Base-by-base conservation (phyloP, 2,888 invertebrate genomes). In the Chelonus formosanus region DNA sequence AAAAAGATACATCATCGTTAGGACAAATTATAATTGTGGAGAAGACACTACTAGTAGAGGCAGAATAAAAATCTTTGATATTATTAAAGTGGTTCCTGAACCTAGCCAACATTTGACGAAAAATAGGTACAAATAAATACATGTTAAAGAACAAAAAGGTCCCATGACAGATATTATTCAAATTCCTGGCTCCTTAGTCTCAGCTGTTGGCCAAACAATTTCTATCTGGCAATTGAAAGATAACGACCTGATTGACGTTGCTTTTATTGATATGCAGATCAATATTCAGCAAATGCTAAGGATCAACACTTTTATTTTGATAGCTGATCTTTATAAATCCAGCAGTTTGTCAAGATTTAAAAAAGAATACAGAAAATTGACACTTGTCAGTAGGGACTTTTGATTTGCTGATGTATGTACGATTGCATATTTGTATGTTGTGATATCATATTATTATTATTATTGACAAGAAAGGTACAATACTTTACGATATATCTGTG, bases 191-290 rank as follows among this genome's bases (percentile, higher is more conserved):
- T 96, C 94, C 81, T 87, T 99, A 8, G 93, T 99, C 7, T 96
- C 97, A 0, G 98, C 98, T 2, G 95, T 99, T 45, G 99, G 99
- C 2, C 98, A 98, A 84, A 99, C 98, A 94, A 94, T 98, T 70
- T 99, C 98, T 86, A 93, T 99, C 72, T 99, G 98, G 98, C 96
- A 97, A 80, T 86, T 98, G 70, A 97, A 97, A 80, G 98, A 99
- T 85, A 94, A 95, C 78, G 97, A 98, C 82, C 87, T 99, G 32
- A 94, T 96, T 58, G 99, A 98, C 60, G 95, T 98, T 53, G 98
- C 99, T 43, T 99, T 99, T 85, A 97, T 99, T 70, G 99, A 99
- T 85, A 97, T 98, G 2, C 96, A 98, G 85, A 95, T 99, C 71
- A 99, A 98, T 85, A 96, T 98, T 52, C 98, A 98, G 85, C 91